A percentile compares a stretch with the other conserved stretches of the same genome.
phyloP scores from a whole-genome alignment of 2,113 vertebrate genomes.

The Burhinus oedicnemus region DNA sequence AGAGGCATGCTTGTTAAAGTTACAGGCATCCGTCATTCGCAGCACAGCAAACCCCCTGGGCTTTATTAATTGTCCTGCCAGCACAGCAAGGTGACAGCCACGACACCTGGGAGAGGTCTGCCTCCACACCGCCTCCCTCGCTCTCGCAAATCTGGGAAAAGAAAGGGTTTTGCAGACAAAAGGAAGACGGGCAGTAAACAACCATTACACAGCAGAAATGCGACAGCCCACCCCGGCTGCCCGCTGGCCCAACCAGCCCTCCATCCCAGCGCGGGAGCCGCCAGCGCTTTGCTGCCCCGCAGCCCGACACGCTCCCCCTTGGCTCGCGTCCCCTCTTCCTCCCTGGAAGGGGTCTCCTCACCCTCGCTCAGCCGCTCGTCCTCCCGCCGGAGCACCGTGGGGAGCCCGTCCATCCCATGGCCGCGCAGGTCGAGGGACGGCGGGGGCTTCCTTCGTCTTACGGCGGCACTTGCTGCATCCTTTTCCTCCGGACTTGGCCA shows the following conservation, averaged over 20 bases:
- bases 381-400: not conserved
- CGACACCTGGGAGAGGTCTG: not conserved
- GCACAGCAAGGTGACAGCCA: not conserved
- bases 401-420: not conserved
- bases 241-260: not conserved
- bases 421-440: not conserved
- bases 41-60: not conserved
- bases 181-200: not conserved
- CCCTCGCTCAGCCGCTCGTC: not conserved
- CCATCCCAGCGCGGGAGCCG: fast-evolving
- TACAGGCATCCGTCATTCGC: not conserved
- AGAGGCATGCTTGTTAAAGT: not conserved
- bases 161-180: not conserved
- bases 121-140: fast-evolving
- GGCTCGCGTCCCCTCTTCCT: not conserved
- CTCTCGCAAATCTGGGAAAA: not conserved
- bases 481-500: not conserved
- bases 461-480: conserved; percentile 16
- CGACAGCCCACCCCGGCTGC: not conserved
- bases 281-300: not conserved
- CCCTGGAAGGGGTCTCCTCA: not conserved
- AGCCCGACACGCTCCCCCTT: not conserved
- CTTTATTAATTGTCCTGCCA: not conserved
- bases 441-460: not conserved
- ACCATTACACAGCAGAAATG: not conserved